Conservation (phyloP, 2,797 vertebrate genomes). For the Danio aesculapii region DNA sequence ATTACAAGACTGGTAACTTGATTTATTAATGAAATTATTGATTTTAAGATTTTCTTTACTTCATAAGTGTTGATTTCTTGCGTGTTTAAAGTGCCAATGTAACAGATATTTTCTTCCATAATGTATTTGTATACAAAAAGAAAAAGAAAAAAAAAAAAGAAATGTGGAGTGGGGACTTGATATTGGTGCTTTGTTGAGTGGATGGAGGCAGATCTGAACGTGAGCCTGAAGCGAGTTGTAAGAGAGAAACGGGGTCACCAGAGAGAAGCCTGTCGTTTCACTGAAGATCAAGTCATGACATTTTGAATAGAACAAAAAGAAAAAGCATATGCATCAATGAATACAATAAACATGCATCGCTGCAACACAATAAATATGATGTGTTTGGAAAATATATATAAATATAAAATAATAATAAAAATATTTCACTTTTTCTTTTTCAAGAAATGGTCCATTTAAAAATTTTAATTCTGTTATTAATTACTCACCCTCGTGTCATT, state of each 20-base stretch:
- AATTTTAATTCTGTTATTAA: too few relatives aligned
- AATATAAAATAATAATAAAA: too few relatives aligned
- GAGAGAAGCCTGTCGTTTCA: not conserved
- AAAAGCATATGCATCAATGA: not conserved
- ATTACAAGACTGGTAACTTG: too few relatives aligned
- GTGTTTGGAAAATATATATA: not conserved
- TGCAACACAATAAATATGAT: not conserved
- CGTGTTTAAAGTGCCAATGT: too few relatives aligned
- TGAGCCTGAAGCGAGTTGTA: not conserved
- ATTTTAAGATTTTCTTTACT: too few relatives aligned
- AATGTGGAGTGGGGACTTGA: not conserved
- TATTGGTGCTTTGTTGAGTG: not conserved
- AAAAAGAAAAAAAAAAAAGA: not conserved
- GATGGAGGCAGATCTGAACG: not conserved
- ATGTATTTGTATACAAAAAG: not conserved
- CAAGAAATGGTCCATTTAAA: too few relatives aligned
- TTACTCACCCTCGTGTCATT: too few relatives aligned
- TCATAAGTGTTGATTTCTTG: too few relatives aligned
- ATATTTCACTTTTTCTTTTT: too few relatives aligned
- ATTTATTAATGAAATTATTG: too few relatives aligned
- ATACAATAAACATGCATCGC: not conserved
- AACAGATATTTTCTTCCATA: too few relatives aligned
- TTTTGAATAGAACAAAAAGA: not conserved
- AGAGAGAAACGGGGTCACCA: not conserved
- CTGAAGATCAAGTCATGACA: not conserved